Base-by-base conservation (phyloP, 2,797 vertebrate species). In the Ctenopoma kingsleyae region DNA sequence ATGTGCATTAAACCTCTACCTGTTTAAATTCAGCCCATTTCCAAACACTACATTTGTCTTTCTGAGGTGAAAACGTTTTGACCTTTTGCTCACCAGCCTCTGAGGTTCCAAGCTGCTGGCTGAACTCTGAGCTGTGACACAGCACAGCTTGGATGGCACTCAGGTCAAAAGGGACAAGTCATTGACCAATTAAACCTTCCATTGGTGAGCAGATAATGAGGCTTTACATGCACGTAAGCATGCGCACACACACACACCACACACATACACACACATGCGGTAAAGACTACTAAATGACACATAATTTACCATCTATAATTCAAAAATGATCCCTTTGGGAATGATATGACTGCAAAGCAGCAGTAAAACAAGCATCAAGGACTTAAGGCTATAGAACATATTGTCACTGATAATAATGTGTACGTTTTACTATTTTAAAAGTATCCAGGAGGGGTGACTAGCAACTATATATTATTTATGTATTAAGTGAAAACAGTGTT, bases 151-250 rank as follows among this genome's bases (percentile, higher is more conserved):
- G 36, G 47, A 51, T 43, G 43, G 22, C 52, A 32, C 62, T 52
- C 2, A 9, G 81, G 88, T 87, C 76, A 86, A 76, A 75, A 9
- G 60, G 81, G 71, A 78, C 73, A 72, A 69, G 84, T 71, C 4
- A 68, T 70, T 67, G 44, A 57, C 72, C 71, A 87, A 87, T 88
- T 84, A 78, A 63, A 74, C 43, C 74, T 83, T 83, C 62, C 55
- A 40, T 66, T 48, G 48, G 67, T 51, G 44, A 17, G 43, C 10
- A 61, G 64, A 71, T 76, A 80, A 67, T 65, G 61, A 44, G 50
- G 30, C 30, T 62, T 32, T 23, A n/a, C n/a, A 20, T 44, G 19
- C 36, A 61, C 16, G 19, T 25, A 22, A 41, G 49, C 25, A 54
- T 25, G 54, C 11, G 47, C 47, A 22, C 41, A 57, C 13, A 19